Evolutionary conservation across 2,113 vertebrate genomes (phyloP).

Genomic region (Hippocampus barbouri): DNA sequence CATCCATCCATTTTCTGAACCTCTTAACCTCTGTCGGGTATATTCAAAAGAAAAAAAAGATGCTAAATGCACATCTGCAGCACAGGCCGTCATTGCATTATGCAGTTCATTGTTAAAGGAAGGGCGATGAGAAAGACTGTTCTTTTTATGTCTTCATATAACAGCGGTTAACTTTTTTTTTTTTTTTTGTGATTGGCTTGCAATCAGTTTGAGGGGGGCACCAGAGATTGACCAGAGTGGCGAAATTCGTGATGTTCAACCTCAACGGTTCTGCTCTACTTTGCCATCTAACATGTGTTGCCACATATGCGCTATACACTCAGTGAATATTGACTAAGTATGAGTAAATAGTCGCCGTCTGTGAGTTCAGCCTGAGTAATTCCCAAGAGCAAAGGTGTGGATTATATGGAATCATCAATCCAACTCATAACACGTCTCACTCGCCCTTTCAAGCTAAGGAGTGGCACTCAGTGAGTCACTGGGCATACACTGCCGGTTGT

Average conservation of each 20-base stretch:
- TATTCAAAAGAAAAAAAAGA: too few species aligned
- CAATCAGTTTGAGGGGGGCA: too few species aligned
- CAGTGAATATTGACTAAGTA: conserved; percentile 6
- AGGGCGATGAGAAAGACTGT: too few species aligned
- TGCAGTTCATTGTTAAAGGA: too few species aligned
- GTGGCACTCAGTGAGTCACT: conserved; percentile 54
- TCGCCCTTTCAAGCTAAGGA: conserved; percentile 26
- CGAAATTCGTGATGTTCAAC: not conserved
- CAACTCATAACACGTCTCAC: not conserved
- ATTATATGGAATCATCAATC: not conserved
- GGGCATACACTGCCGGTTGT: conserved; percentile 32
- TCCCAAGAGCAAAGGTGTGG: conserved; percentile 8
- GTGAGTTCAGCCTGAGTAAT: not conserved
- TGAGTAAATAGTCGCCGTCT: conserved; percentile 6
- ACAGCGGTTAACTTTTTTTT: too few species aligned
- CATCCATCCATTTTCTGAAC: too few species aligned
- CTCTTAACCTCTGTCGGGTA: too few species aligned
- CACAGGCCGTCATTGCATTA: too few species aligned
- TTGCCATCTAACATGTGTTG: not conserved
- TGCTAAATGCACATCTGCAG: too few species aligned
- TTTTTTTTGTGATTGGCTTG: too few species aligned
- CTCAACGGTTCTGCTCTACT: not conserved
- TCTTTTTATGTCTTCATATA: too few species aligned
- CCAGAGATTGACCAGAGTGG: too few species aligned
- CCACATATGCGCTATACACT: not conserved